These are phyloP conservation scores for Anas platyrhynchos DNA, from an alignment of 2,113 vertebrate genomes.

Conservation along the genomic window DNA sequence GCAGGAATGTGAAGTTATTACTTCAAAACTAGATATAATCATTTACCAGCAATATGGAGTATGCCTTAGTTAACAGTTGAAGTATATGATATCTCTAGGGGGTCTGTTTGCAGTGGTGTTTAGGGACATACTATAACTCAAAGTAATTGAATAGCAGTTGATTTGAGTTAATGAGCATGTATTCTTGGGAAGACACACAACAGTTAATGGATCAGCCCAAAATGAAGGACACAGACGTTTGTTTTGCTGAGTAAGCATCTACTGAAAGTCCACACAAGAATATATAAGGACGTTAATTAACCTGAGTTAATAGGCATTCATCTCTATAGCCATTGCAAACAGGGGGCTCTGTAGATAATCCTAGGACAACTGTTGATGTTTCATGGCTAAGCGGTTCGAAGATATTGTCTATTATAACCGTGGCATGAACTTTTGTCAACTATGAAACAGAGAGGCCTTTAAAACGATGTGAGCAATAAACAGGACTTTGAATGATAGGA, in stretches of 20 bases:
- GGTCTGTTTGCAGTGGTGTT: conserved; percentile 5
- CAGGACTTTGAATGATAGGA: neutral
- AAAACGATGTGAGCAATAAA: neutral
- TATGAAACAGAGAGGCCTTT: neutral
- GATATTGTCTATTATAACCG: neutral
- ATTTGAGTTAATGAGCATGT: conserved; percentile 35
- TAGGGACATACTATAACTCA: conserved; percentile 29
- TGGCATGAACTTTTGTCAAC: conserved; percentile 4
- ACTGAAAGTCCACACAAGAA: neutral
- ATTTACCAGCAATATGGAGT: neutral
- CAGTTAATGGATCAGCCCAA: neutral
- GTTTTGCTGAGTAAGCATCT: conserved; percentile 18
- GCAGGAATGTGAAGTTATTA: neutral
- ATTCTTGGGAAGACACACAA: conserved; percentile 35
- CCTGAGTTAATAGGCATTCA: neutral
- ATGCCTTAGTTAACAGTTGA: conserved; percentile 4
- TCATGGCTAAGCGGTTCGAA: neutral
- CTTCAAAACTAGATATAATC: conserved; percentile 25
- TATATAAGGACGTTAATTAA: neutral
- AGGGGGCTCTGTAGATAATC: neutral
- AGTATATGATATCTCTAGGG: conserved; percentile 15
- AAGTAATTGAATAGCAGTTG: conserved; percentile 61
- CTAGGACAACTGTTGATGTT: neutral
- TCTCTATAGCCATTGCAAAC: neutral
- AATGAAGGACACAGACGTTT: neutral